These are phyloP conservation scores for Hippasteria phrygiana DNA, from an alignment of 53 echinoderm and acorn worm species.

Conservation along the genomic window DNA sequence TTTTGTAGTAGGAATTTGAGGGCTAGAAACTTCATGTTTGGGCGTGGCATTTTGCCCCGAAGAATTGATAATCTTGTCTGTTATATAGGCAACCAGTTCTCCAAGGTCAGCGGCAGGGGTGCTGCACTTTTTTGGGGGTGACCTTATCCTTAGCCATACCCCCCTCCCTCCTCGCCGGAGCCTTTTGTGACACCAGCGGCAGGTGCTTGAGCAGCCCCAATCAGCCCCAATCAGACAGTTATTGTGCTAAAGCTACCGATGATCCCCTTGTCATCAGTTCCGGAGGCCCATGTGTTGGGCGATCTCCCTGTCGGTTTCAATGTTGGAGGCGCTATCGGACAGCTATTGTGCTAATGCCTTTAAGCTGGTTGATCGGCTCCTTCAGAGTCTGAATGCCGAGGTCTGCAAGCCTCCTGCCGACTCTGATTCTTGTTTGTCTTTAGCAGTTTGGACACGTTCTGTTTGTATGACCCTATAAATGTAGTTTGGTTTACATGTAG, in stretches of 20 bases:
- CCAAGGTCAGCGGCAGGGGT: background rate
- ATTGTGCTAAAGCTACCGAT: conserved; percentile 12
- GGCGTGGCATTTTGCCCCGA: background rate
- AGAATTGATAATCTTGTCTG: background rate
- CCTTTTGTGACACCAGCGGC: conserved; percentile 9
- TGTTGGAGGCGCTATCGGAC: background rate
- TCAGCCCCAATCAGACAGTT: conserved; percentile 17
- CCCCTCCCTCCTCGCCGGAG: background rate
- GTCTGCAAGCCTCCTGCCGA: too few species aligned
- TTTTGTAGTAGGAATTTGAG: too few species aligned
- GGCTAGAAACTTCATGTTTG: background rate
- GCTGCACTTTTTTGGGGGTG: conserved; percentile 7
- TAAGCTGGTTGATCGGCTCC: background rate
- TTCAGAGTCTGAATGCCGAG: background rate
- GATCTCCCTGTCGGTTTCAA: background rate
- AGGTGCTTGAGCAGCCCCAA: background rate
- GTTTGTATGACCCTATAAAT: too few species aligned
- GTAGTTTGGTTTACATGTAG: too few species aligned
- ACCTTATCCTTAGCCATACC: background rate
- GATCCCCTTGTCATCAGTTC: background rate
- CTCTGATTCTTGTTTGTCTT: too few species aligned
- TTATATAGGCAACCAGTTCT: background rate
- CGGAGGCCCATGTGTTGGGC: background rate
- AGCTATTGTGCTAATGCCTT: conserved; percentile 27
- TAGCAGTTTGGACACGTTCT: too few species aligned